These are phyloP conservation scores for Polymixis lichenea DNA, from an alignment of 2,888 invertebrate species.

Conservation along the genomic window DNA sequence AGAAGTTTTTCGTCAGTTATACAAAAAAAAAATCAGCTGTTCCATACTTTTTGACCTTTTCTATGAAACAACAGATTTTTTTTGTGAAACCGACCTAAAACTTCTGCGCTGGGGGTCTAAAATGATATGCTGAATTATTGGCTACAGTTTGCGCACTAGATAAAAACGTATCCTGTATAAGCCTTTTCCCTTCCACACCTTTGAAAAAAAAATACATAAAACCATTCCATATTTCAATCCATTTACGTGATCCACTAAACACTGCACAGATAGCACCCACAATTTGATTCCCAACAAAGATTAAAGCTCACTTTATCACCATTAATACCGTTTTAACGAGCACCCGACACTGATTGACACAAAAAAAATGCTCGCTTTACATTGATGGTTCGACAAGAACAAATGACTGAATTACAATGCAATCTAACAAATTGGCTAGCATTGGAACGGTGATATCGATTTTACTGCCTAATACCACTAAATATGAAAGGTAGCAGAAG, in stretches of 20 bases:
- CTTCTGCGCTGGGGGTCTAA: too few relatives aligned
- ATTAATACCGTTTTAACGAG: constrained; percentile 33
- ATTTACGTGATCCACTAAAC: not conserved
- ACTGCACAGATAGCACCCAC: not conserved
- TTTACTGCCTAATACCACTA: constrained; percentile 21
- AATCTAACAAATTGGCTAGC: constrained; percentile 59
- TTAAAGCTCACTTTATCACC: constrained; percentile 35
- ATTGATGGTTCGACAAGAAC: constrained; percentile 52
- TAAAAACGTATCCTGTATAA: too few relatives aligned
- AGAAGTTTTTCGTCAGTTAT: too few relatives aligned
- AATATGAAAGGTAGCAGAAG: not conserved
- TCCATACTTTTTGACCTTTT: too few relatives aligned
- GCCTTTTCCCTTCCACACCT: too few relatives aligned
- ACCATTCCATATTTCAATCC: not conserved
- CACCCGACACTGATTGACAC: constrained; percentile 33
- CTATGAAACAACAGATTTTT: too few relatives aligned
- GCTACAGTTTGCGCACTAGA: too few relatives aligned
- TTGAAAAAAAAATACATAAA: not conserved
- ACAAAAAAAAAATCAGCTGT: too few relatives aligned
- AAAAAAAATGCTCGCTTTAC: constrained; percentile 47
- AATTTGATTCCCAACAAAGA: constrained; percentile 38
- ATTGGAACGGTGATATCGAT: constrained; percentile 47
- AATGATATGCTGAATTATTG: too few relatives aligned
- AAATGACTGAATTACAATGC: constrained; percentile 60
- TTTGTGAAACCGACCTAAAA: too few relatives aligned